These are phyloP conservation scores for Dendrolimus pini DNA, from an alignment of 2,888 invertebrate species.

Conservation along the genomic window DNA sequence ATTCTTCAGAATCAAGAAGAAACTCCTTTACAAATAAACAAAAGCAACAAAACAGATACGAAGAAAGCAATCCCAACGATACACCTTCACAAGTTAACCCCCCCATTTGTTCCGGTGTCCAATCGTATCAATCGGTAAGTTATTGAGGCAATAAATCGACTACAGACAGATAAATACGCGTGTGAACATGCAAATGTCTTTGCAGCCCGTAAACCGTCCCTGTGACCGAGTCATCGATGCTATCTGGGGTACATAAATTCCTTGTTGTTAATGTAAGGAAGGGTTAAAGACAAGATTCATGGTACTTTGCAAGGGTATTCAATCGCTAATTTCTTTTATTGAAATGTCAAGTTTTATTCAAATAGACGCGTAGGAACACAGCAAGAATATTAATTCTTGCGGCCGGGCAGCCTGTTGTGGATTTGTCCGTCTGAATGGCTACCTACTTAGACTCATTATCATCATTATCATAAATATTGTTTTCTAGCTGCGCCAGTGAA, in stretches of 20 bases:
- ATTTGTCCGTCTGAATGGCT: too few relatives aligned
- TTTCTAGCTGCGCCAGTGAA: too few relatives aligned
- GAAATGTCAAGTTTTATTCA: too few relatives aligned
- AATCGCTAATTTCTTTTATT: too few relatives aligned
- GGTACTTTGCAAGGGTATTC: too few relatives aligned
- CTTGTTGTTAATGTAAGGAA: too few relatives aligned
- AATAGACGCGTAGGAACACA: too few relatives aligned
- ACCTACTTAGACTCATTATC: too few relatives aligned
- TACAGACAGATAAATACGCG: conserved; percentile 36
- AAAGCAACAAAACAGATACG: conserved; percentile 5
- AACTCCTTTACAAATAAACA: background rate
- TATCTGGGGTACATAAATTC: background rate
- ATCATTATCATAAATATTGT: too few relatives aligned
- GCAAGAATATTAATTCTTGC: too few relatives aligned
- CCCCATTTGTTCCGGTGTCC: background rate
- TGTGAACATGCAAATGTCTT: conserved; percentile 37
- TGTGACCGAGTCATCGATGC: conserved; percentile 17
- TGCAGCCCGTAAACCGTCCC: conserved; percentile 24
- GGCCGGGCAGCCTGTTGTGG: too few relatives aligned
- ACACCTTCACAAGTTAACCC: conserved; percentile 17
- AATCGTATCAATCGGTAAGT: conserved; percentile 19
- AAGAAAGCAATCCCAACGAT: background rate
- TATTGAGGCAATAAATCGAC: conserved; percentile 49
- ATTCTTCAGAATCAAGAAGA: background rate
- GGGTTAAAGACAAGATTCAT: too few relatives aligned